A percentile compares a stretch with the other conserved stretches of the same genome.
Conservation (phyloP, 2,888 invertebrate species). For the Cataglyphis livida region DNA sequence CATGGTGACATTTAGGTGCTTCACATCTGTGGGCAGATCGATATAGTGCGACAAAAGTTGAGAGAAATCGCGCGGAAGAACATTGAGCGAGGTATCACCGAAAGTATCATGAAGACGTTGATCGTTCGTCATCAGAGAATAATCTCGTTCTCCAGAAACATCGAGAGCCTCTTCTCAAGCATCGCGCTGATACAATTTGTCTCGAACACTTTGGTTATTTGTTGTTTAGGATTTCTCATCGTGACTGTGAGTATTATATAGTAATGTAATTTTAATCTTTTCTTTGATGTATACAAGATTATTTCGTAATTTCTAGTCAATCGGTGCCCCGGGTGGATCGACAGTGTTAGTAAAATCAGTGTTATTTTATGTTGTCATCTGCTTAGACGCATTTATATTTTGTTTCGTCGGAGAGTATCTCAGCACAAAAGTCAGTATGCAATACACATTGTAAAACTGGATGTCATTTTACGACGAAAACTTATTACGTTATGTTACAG, state of each 20-base stretch:
- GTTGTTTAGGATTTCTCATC: conserved; percentile 57
- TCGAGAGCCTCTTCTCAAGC: conserved; percentile 55
- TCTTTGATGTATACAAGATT: neutral
- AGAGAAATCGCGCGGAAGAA: neutral
- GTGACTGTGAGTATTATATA: conserved; percentile 56
- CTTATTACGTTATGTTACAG: conserved; percentile 1
- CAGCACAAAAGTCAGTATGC: conserved; percentile 32
- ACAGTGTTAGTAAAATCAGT: conserved; percentile 16
- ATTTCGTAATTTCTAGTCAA: conserved; percentile 16
- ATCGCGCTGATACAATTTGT: conserved; percentile 61
- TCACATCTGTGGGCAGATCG: conserved; percentile 62
- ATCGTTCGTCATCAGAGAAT: conserved; percentile 60
- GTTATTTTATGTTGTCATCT: conserved; percentile 32
- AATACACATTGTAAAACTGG: neutral
- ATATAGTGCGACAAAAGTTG: conserved; percentile 53
- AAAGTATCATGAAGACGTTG: conserved; percentile 41
- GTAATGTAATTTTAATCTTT: neutral
- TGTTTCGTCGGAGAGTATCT: conserved; percentile 38
- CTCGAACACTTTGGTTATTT: conserved; percentile 50
- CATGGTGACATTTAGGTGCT: conserved; percentile 49
- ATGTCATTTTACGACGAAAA: neutral
- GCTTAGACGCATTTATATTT: conserved; percentile 26
- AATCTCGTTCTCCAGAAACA: conserved; percentile 45
- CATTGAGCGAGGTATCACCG: neutral
- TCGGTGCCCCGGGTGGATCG: neutral